A percentile compares a stretch with the other conserved stretches of the same genome.
Evolutionary conservation across 1,140 invertebrate species (phyloP).

Genomic region (Pseudomyrmex concolor): DNA sequence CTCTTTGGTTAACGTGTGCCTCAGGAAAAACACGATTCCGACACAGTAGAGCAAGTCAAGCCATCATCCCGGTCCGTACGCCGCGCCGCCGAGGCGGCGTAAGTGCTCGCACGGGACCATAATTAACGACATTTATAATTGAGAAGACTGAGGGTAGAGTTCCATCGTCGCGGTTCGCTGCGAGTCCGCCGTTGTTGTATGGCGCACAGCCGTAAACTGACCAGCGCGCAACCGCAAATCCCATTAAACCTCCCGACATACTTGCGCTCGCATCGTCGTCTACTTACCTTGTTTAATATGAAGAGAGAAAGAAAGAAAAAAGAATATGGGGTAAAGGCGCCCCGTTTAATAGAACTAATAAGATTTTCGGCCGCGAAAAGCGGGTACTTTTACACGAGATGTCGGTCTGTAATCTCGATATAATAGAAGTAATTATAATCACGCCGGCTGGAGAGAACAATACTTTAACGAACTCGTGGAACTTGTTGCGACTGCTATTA

Average conservation of each 20-base stretch:
- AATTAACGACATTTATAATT: conserved; percentile 57
- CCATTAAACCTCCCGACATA: conserved; percentile 57
- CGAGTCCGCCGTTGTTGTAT: conserved; percentile 41
- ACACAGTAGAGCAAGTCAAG: too few relatives aligned
- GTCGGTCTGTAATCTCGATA: conserved; percentile 14
- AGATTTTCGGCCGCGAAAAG: conserved; percentile 25
- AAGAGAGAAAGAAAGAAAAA: not conserved
- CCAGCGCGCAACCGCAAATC: conserved; percentile 67
- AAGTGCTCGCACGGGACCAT: not conserved
- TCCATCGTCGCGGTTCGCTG: conserved; percentile 44
- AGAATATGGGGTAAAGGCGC: not conserved
- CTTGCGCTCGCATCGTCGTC: conserved; percentile 24
- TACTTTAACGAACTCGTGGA: not conserved
- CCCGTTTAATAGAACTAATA: conserved; percentile 36
- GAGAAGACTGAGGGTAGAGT: conserved; percentile 7
- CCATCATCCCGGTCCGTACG: too few relatives aligned
- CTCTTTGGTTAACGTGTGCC: not conserved
- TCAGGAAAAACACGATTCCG: too few relatives aligned
- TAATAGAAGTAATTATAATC: conserved; percentile 26
- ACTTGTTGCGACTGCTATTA: not conserved
- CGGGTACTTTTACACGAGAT: conserved; percentile 30
- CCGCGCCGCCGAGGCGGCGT: too few relatives aligned
- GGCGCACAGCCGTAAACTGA: conserved; percentile 60
- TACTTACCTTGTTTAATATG: conserved; percentile 44
- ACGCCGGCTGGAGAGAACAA: not conserved